Conservation (phyloP, 2,888 invertebrate species). For the Homarus gammarus region DNA sequence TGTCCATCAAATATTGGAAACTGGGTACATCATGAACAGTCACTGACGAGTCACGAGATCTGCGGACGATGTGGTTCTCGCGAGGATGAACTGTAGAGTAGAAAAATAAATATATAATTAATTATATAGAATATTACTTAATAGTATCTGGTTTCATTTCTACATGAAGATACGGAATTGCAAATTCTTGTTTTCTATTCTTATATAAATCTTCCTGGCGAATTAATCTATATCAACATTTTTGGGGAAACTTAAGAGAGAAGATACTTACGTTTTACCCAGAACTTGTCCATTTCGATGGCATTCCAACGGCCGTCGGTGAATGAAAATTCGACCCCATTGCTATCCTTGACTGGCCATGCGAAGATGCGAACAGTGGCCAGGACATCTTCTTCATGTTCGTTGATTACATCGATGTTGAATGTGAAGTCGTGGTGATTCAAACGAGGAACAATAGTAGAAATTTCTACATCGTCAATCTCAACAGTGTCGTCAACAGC, state of each 20-base stretch:
- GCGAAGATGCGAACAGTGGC: constrained; percentile 77
- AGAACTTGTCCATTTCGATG: constrained; percentile 76
- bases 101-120: too few species aligned
- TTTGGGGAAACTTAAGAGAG: neutral
- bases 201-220: too few species aligned
- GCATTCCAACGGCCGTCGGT: constrained; percentile 75
- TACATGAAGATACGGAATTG: too few species aligned
- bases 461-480: constrained; percentile 65
- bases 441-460: constrained; percentile 76
- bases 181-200: too few species aligned
- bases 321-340: constrained; percentile 76
- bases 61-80: constrained; percentile 85
- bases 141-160: too few species aligned
- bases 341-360: constrained; percentile 77
- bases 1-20: constrained; percentile 45
- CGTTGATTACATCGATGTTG: constrained; percentile 74
- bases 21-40: constrained; percentile 82
- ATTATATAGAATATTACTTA: too few species aligned
- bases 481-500: constrained; percentile 76
- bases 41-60: constrained; percentile 85
- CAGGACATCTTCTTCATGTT: constrained; percentile 71
- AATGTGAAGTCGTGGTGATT: constrained; percentile 77
- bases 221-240: neutral
- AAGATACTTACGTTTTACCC: constrained; percentile 75
- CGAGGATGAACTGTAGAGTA: constrained; percentile 82